Conservation (phyloP, 2,113 vertebrate genomes). For the Isurus oxyrinchus region DNA sequence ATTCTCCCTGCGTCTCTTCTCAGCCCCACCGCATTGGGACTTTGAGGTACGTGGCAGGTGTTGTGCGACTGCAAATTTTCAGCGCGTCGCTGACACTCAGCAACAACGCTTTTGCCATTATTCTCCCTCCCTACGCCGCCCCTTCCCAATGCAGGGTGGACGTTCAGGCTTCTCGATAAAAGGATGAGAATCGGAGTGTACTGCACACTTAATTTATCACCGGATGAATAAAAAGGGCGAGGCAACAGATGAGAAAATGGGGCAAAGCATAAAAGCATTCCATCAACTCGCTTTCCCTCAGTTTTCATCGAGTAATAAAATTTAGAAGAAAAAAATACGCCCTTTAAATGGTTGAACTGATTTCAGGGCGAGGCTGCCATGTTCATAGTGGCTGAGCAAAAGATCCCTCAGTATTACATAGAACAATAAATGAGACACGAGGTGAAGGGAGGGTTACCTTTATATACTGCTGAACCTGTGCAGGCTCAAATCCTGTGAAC, state of each 20-base stretch:
- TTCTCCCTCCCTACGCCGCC: neutral
- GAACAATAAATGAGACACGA: neutral
- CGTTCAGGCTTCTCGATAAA: neutral
- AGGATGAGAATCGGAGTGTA: neutral
- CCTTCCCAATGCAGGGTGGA: neutral
- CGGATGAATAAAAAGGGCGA: no score
- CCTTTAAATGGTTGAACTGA: neutral
- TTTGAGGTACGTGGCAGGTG: neutral
- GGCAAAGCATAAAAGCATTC: no score
- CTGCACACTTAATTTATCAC: neutral
- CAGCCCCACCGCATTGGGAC: neutral
- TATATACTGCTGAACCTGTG: conserved; percentile 79
- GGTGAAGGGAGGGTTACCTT: conserved; percentile 63
- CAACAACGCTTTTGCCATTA: neutral
- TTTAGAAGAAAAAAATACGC: neutral
- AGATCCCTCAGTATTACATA: neutral
- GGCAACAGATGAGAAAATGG: neutral
- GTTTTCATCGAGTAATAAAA: neutral
- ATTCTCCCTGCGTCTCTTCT: neutral
- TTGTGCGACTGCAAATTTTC: neutral
- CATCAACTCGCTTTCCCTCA: neutral
- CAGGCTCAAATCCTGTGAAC: conserved; percentile 90
- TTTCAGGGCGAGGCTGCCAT: neutral
- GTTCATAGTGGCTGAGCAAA: neutral
- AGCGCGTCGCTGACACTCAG: neutral